These are phyloP conservation scores for Regulus satrapa DNA, from an alignment of 2,113 vertebrate genomes.

Conservation along the genomic window DNA sequence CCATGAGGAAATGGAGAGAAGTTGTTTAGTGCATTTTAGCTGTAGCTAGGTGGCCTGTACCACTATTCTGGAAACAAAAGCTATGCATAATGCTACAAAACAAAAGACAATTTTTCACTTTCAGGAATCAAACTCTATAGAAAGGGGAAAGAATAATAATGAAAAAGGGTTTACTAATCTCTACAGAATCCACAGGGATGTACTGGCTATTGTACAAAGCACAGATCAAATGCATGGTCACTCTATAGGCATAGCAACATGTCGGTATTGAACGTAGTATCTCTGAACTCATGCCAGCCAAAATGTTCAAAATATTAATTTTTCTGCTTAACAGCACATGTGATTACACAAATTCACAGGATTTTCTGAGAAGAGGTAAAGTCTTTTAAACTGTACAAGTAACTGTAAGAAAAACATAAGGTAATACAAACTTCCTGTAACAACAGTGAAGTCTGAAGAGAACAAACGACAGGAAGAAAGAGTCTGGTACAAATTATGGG, in stretches of 20 bases:
- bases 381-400: not conserved
- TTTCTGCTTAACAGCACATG: not conserved
- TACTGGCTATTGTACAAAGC: not conserved
- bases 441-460: not conserved
- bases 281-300: not conserved
- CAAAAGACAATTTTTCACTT: not conserved
- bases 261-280: fast-evolving
- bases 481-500: not conserved
- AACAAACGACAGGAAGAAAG: conserved; percentile 35
- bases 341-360: not conserved
- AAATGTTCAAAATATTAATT: not conserved
- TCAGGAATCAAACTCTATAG: not conserved
- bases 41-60: not conserved
- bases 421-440: not conserved
- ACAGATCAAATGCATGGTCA: not conserved
- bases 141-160: not conserved
- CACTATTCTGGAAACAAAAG: not conserved
- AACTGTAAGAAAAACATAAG: not conserved
- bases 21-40: not conserved
- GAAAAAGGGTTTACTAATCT: not conserved
- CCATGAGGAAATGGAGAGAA: not conserved
- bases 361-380: not conserved
- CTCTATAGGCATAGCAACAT: not conserved
- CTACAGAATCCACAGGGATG: not conserved
- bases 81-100: not conserved